phyloP scores from a whole-genome alignment of 1,140 invertebrate species.

The Akabosia matsudoensis region DNA sequence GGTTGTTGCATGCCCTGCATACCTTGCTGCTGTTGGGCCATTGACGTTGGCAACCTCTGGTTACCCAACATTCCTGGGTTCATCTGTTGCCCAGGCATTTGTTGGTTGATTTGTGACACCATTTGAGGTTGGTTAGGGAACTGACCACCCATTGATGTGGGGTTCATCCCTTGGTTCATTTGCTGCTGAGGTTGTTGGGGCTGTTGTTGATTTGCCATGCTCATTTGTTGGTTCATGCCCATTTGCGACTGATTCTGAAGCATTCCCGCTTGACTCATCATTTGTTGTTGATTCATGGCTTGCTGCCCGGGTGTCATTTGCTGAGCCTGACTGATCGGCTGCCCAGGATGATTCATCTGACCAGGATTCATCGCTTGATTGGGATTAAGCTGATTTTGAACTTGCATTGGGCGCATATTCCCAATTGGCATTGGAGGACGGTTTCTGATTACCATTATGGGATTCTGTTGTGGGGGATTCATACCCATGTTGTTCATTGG shows the following conservation, averaged over 20 bases:
- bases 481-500: background rate
- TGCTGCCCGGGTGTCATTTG: slow-evolving; percentile 7
- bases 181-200: slow-evolving; percentile 29
- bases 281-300: slow-evolving; percentile 13
- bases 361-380: slow-evolving; percentile 8
- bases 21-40: slow-evolving; percentile 29
- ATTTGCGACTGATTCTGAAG: slow-evolving; percentile 24
- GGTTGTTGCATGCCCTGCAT: slow-evolving; percentile 52
- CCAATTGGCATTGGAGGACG: background rate
- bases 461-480: background rate
- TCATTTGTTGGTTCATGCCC: slow-evolving; percentile 37
- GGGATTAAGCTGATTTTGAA: background rate
- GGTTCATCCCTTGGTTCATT: slow-evolving; percentile 14
- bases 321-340: background rate
- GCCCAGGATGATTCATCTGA: slow-evolving; percentile 5
- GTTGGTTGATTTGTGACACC: slow-evolving; percentile 3
- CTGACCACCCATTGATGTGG: slow-evolving; percentile 9
- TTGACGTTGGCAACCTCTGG: background rate
- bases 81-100: slow-evolving; percentile 18
- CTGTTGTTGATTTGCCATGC: slow-evolving; percentile 2
- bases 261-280: background rate
- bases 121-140: slow-evolving; percentile 22
- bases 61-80: background rate
- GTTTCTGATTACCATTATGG: background rate
- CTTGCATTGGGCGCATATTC: slow-evolving; percentile 22